Evolutionary conservation across 2,888 invertebrate species (phyloP).

Genomic region (Tortricodes alternella): DNA sequence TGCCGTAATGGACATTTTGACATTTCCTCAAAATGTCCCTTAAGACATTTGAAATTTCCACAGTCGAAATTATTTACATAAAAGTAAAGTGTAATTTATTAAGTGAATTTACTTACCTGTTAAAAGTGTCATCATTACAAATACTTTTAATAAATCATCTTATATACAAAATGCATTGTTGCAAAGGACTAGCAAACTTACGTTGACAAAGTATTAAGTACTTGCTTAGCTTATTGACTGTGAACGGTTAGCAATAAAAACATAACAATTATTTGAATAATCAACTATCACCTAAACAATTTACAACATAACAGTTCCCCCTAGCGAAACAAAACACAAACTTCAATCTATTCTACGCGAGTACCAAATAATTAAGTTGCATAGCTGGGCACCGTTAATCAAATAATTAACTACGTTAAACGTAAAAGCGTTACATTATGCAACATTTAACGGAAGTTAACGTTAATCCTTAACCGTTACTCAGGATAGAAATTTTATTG

Average conservation of each 20-base stretch:
- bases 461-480: too few relatives aligned
- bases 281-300: background rate
- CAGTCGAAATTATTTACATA: too few relatives aligned
- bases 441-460: too few relatives aligned
- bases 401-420: too few relatives aligned
- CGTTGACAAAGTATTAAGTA: constrained; percentile 17
- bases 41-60: too few relatives aligned
- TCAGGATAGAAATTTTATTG: too few relatives aligned
- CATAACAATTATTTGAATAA: background rate
- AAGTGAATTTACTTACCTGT: background rate
- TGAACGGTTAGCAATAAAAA: background rate
- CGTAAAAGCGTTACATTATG: too few relatives aligned
- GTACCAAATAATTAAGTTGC: too few relatives aligned
- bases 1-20: too few relatives aligned
- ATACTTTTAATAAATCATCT: constrained; percentile 23
- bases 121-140: constrained; percentile 16
- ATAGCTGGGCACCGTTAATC: too few relatives aligned
- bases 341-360: background rate
- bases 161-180: constrained; percentile 32
- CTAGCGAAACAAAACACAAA: background rate
- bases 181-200: constrained; percentile 36
- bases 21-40: too few relatives aligned
- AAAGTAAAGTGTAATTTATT: too few relatives aligned
- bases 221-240: constrained; percentile 5
- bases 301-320: background rate